These are phyloP conservation scores for Tanypteryx hageni DNA, from an alignment of 2,888 invertebrate genomes.

Conservation along the genomic window DNA sequence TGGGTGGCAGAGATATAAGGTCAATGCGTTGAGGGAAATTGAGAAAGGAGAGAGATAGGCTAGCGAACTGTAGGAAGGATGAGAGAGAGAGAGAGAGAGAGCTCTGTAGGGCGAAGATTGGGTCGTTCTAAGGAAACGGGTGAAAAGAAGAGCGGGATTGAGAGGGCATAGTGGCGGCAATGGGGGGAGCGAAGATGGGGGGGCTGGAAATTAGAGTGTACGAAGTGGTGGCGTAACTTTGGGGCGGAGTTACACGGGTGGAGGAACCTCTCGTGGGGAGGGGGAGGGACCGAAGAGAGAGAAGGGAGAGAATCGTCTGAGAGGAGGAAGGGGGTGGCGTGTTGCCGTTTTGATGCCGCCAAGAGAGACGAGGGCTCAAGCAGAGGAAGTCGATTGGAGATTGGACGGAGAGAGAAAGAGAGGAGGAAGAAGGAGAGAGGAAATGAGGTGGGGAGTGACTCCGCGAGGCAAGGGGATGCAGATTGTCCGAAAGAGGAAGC, in stretches of 20 bases:
- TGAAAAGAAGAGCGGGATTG: neutral
- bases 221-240: neutral
- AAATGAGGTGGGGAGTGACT: neutral
- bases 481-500: neutral
- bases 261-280: neutral
- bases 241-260: too few relatives aligned
- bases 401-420: neutral
- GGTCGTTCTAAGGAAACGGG: neutral
- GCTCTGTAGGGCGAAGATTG: neutral
- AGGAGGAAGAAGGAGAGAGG: neutral
- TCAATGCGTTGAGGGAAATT: neutral
- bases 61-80: neutral
- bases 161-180: neutral
- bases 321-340: neutral
- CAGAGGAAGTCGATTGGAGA: neutral
- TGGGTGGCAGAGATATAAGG: neutral
- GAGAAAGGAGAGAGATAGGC: neutral
- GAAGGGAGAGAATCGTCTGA: neutral
- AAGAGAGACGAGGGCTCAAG: neutral
- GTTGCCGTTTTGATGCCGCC: neutral
- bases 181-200: neutral
- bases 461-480: neutral
- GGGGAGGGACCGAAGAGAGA: neutral
- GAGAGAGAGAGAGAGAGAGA: neutral
- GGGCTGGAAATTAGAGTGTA: neutral